Evolutionary conservation across 2,113 vertebrate species (phyloP).

Genomic region (Oenanthe oenanthe): DNA sequence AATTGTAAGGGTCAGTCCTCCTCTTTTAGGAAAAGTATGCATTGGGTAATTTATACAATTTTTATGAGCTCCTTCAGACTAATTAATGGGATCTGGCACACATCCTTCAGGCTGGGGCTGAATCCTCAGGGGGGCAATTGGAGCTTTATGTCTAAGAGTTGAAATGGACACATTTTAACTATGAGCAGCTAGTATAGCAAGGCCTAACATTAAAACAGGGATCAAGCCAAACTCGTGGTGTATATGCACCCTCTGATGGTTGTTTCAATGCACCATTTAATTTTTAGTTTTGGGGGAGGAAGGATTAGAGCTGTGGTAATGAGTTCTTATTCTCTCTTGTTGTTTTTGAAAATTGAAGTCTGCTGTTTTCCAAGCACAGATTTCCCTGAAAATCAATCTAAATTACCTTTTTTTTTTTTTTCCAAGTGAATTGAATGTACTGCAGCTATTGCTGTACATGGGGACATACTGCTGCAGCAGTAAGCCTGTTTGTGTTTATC

Average conservation of each 20-base stretch:
- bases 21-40: neutral
- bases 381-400: neutral
- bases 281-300: neutral
- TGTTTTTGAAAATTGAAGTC: neutral
- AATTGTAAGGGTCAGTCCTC: neutral
- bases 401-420: neutral
- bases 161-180: neutral
- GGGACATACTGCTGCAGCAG: neutral
- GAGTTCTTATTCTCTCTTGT: neutral
- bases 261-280: neutral
- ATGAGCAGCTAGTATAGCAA: neutral
- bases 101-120: neutral
- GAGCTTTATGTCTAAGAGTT: neutral
- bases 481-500: neutral
- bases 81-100: neutral
- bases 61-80: neutral
- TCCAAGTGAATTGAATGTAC: neutral
- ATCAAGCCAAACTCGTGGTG: neutral
- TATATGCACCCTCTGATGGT: slow-evolving; percentile 55
- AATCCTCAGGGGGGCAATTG: neutral
- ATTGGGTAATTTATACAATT: neutral
- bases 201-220: neutral
- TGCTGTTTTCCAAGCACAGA: neutral
- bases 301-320: neutral
- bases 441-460: neutral